phyloP scores from a whole-genome alignment of 2,113 vertebrate species.

The Hemicordylus capensis region DNA sequence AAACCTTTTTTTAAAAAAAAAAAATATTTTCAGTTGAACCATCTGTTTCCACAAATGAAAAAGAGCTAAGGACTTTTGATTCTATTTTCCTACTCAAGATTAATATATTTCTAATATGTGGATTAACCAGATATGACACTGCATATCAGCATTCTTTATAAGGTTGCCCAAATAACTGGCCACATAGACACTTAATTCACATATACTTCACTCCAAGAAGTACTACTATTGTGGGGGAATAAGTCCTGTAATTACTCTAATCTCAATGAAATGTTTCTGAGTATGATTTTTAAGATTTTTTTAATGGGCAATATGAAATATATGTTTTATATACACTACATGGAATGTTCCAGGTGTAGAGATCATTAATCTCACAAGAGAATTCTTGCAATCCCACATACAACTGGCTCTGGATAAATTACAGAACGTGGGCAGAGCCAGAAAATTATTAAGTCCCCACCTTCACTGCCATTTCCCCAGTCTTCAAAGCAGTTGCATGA shows the following conservation, averaged over 20 bases:
- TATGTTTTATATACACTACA: background rate
- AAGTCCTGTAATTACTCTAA: background rate
- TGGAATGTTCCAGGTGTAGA: background rate
- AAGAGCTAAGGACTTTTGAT: constrained; percentile 75
- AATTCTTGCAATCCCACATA: background rate
- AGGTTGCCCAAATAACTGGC: constrained; percentile 41
- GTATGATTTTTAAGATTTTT: background rate
- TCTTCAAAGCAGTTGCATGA: no score
- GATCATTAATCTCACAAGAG: background rate
- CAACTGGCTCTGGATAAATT: background rate
- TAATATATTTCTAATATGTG: constrained; percentile 69
- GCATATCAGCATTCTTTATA: constrained; percentile 56
- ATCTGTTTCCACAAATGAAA: constrained; percentile 79
- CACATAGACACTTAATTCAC: constrained; percentile 1
- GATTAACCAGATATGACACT: constrained; percentile 73
- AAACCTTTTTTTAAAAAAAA: constrained; percentile 69
- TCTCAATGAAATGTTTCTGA: background rate
- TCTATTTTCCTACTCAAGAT: constrained; percentile 78
- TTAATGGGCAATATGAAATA: background rate
- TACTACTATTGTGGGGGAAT: background rate
- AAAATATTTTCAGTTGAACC: constrained; percentile 81
- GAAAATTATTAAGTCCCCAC: no score
- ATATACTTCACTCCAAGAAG: background rate
- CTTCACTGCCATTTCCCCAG: no score
- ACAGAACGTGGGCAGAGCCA: background rate